Conservation (phyloP, 2,888 invertebrate species). For the Nycteola revayana region DNA sequence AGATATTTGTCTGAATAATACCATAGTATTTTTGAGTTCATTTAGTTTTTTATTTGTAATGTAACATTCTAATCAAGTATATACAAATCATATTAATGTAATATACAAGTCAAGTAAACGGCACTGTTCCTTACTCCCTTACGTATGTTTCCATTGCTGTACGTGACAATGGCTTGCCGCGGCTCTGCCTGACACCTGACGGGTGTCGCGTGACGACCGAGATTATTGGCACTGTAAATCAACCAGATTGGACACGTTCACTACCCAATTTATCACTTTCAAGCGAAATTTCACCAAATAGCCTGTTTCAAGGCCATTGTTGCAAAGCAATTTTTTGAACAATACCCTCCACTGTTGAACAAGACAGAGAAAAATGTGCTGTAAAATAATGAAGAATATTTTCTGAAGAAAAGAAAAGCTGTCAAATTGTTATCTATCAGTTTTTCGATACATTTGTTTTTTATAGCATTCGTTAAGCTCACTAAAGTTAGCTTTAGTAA, state of each 20-base stretch:
- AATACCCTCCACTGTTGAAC: slow-evolving; percentile 24
- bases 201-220: slow-evolving; percentile 58
- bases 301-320: slow-evolving; percentile 21
- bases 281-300: slow-evolving; percentile 25
- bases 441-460: slow-evolving; percentile 23
- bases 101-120: too few relatives aligned
- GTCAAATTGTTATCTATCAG: slow-evolving; percentile 9
- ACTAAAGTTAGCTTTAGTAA: too few relatives aligned
- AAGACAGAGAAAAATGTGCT: slow-evolving; percentile 9
- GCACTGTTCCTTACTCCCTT: neutral
- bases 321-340: slow-evolving; percentile 39
- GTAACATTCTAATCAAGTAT: too few relatives aligned
- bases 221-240: slow-evolving; percentile 74
- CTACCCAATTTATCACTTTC: slow-evolving; percentile 56
- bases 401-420: slow-evolving; percentile 11
- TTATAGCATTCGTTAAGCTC: slow-evolving; percentile 9
- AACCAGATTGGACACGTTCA: slow-evolving; percentile 66
- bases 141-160: slow-evolving; percentile 39
- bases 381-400: slow-evolving; percentile 4
- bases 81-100: too few relatives aligned
- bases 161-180: slow-evolving; percentile 50
- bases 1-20: too few relatives aligned
- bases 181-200: slow-evolving; percentile 56
- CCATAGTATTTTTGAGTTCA: too few relatives aligned
- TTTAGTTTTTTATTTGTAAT: too few relatives aligned